These are phyloP conservation scores for Cephalopterus ornatus DNA, from an alignment of 2,113 vertebrate species.

Conservation along the genomic window DNA sequence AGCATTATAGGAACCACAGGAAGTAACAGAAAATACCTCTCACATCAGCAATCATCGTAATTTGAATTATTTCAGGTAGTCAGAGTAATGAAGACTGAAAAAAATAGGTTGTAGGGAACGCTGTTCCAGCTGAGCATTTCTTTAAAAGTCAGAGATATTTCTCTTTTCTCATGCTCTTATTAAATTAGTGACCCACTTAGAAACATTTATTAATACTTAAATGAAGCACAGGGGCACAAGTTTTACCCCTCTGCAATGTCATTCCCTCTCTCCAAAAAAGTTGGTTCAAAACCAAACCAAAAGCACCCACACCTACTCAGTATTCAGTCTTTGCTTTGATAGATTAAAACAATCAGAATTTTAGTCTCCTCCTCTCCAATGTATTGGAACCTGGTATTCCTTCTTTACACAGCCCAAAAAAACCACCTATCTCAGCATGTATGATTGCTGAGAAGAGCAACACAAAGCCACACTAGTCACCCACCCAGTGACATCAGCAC, in stretches of 20 bases:
- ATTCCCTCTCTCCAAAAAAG: neutral
- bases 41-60: neutral
- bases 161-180: neutral
- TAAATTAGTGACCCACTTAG: neutral
- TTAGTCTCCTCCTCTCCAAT: too few relatives aligned
- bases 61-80: neutral
- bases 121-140: neutral
- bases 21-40: neutral
- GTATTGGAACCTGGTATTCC: neutral
- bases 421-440: fast-evolving
- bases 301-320: neutral
- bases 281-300: neutral
- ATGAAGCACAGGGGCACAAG: neutral
- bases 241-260: neutral
- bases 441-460: neutral
- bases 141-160: neutral
- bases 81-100: neutral
- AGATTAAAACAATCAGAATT: neutral
- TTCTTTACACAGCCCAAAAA: neutral
- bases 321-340: neutral
- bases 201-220: neutral
- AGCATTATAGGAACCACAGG: neutral
- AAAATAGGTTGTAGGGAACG: neutral
- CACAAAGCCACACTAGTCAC: neutral
- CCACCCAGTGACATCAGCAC: neutral